These are phyloP conservation scores for Abramis brama DNA, from an alignment of 2,113 vertebrate species.

Conservation along the genomic window DNA sequence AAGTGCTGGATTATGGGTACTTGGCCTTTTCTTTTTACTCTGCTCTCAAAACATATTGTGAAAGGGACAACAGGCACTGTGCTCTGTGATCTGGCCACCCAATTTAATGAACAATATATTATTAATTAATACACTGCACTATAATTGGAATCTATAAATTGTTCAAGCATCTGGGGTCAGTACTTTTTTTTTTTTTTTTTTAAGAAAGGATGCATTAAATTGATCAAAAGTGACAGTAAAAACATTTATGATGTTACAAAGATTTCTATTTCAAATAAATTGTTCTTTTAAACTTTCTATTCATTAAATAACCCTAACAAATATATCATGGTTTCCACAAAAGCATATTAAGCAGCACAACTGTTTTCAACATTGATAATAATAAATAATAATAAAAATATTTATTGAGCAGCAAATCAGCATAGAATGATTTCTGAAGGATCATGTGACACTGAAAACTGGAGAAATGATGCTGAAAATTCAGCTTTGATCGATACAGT, in stretches of 20 bases:
- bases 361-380: background rate
- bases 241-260: background rate
- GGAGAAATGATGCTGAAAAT: background rate
- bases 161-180: background rate
- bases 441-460: background rate
- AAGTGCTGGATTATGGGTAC: background rate
- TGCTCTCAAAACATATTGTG: background rate
- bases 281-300: background rate
- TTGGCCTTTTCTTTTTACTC: slow-evolving; percentile 5
- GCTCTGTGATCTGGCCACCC: background rate
- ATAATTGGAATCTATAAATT: background rate
- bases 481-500: no score
- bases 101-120: background rate
- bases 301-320: background rate
- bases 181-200: background rate
- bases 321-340: background rate
- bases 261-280: background rate
- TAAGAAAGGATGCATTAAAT: background rate
- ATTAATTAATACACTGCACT: background rate
- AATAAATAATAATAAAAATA: background rate
- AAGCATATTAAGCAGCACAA: background rate
- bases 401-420: background rate
- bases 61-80: background rate
- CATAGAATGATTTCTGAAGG: background rate
- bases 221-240: background rate